phyloP scores from a whole-genome alignment of 2,888 invertebrate genomes.

The Resseliella maxima region DNA sequence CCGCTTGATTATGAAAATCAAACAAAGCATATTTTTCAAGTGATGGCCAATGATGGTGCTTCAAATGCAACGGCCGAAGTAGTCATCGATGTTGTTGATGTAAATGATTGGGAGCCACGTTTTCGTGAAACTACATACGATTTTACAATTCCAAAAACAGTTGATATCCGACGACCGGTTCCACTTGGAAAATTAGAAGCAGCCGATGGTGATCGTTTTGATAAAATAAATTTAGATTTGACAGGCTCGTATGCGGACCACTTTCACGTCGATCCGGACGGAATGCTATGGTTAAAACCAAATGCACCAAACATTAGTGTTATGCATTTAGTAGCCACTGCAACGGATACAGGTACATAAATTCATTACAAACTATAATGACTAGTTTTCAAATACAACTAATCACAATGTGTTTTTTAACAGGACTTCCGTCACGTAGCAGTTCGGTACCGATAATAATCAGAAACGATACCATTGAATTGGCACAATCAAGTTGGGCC shows the following conservation, averaged over 20 bases:
- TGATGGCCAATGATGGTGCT: conserved; percentile 74
- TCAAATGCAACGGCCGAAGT: conserved; percentile 83
- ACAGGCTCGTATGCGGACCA: conserved; percentile 75
- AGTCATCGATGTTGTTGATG: conserved; percentile 83
- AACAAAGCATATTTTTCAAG: conserved; percentile 79
- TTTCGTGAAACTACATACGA: conserved; percentile 90
- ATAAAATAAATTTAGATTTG: conserved; percentile 78
- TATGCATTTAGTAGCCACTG: conserved; percentile 83
- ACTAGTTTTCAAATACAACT: too few relatives aligned
- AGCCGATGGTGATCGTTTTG: conserved; percentile 87
- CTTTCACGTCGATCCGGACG: conserved; percentile 65
- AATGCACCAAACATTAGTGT: conserved; percentile 70
- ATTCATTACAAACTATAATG: not conserved
- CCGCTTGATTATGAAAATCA: conserved; percentile 83
- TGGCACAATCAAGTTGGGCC: conserved; percentile 68
- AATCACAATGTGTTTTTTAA: not conserved
- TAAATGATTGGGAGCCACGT: conserved; percentile 94
- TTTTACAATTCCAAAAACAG: conserved; percentile 70
- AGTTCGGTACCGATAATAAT: conserved; percentile 76
- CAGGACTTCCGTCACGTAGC: conserved; percentile 83
- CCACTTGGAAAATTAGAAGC: conserved; percentile 79
- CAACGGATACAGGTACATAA: conserved; percentile 74
- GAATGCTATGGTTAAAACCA: conserved; percentile 74
- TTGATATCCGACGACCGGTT: conserved; percentile 66
- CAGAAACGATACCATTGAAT: conserved; percentile 70